Percentiles rank a stretch among this genome's conserved stretches.
Evolutionary conservation across 2,113 vertebrate species (phyloP).

Genomic region (Ctenomys sociabilis): DNA sequence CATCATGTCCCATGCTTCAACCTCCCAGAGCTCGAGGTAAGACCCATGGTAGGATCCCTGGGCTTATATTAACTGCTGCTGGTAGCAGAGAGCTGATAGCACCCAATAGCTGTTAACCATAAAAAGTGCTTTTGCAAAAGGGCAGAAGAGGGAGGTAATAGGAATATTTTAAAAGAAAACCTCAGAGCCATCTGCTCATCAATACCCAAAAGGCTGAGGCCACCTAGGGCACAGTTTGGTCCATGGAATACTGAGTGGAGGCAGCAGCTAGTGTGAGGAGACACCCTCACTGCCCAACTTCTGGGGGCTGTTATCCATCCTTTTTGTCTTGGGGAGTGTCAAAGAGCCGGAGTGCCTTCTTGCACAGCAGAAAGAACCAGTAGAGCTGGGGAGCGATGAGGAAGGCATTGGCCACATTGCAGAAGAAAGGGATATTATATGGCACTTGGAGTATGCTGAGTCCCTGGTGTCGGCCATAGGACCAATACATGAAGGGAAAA

Average conservation of each 20-base stretch:
- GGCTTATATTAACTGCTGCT: neutral
- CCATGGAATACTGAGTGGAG: neutral
- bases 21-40: conserved; percentile 14
- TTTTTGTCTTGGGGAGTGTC: conserved; percentile 76
- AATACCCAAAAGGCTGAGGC: conserved; percentile 13
- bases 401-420: conserved; percentile 93
- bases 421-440: conserved; percentile 91
- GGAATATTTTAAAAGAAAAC: conserved; percentile 64
- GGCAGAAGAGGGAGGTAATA: neutral
- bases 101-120: conserved; percentile 31
- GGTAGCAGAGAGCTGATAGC: conserved; percentile 8
- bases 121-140: conserved; percentile 67
- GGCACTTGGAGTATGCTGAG: conserved; percentile 91
- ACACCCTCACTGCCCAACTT: neutral
- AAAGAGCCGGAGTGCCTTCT: conserved; percentile 93
- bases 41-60: conserved; percentile 31
- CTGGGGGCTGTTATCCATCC: conserved; percentile 71
- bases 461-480: conserved; percentile 90
- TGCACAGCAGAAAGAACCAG: conserved; percentile 96
- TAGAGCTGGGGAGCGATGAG: conserved; percentile 97
- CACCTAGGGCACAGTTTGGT: neutral
- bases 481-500: conserved; percentile 98
- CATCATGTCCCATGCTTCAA: conserved; percentile 9
- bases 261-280: neutral
- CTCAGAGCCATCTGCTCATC: conserved; percentile 57